Percentiles rank a stretch among this genome's conserved stretches.
These are phyloP conservation scores for Glossophaga mutica DNA, from an alignment of 2,797 vertebrate genomes.

Conservation along the genomic window DNA sequence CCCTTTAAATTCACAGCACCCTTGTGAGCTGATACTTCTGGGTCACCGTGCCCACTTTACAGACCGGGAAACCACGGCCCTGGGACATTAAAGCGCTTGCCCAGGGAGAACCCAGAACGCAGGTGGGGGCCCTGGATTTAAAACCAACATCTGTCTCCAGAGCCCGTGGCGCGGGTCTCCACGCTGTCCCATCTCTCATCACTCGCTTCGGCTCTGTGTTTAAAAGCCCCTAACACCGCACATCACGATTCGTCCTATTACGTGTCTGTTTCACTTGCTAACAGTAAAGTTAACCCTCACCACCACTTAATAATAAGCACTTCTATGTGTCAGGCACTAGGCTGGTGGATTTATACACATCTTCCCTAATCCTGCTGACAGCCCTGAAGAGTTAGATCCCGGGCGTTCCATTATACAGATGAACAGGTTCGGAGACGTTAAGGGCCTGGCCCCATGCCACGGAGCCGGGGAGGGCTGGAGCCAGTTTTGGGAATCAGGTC, in stretches of 20 bases:
- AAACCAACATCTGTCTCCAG: background rate
- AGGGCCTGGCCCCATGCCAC: background rate
- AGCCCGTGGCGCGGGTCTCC: background rate
- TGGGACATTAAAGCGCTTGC: background rate
- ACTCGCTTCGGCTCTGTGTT: background rate
- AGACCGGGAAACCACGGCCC: background rate
- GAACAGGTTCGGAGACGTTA: background rate
- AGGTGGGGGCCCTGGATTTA: background rate
- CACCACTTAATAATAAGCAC: background rate
- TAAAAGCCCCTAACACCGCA: background rate
- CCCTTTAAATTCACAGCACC: background rate
- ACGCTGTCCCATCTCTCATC: background rate
- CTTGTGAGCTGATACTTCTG: background rate
- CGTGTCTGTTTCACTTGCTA: background rate
- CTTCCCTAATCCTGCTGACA: background rate
- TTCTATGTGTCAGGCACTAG: rapidly evolving
- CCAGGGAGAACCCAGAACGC: rapidly evolving
- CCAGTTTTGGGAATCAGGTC: background rate
- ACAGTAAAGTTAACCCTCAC: background rate
- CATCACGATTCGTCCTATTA: background rate
- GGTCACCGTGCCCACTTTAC: background rate
- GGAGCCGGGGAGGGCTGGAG: background rate
- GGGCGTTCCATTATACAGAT: background rate
- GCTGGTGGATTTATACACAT: rapidly evolving
- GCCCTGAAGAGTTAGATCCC: background rate